A percentile compares a stretch with the other conserved stretches of the same genome.
Evolutionary conservation across 2,113 vertebrate genomes (phyloP).

Genomic region (Coryphaenoides rupestris): DNA sequence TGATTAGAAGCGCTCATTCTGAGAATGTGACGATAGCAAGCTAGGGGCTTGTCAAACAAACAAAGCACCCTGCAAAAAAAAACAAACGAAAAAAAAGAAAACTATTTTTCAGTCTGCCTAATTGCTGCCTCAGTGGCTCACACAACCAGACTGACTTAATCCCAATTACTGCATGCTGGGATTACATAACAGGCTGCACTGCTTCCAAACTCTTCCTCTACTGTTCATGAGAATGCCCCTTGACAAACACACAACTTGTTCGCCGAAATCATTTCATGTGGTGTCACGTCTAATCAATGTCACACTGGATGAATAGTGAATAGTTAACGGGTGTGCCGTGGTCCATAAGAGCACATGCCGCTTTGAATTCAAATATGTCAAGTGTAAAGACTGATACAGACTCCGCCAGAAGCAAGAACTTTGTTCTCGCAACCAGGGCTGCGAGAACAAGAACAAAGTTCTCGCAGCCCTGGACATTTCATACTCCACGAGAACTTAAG

Average conservation of each 20-base stretch:
- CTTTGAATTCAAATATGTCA: neutral
- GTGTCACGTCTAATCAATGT: neutral
- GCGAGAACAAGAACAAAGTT: too few species aligned
- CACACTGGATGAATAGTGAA: neutral
- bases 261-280: too few species aligned
- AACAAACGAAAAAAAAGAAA: conserved; percentile 23
- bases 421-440: too few species aligned
- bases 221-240: too few species aligned
- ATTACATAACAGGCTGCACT: conserved; percentile 14
- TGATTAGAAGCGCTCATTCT: conserved; percentile 5
- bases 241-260: too few species aligned
- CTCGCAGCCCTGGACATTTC: too few species aligned
- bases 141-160: conserved; percentile 23
- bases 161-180: conserved; percentile 27
- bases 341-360: neutral
- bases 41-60: conserved; percentile 20
- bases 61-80: conserved; percentile 15
- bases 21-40: conserved; percentile 14
- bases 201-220: conserved; percentile 8
- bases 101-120: conserved; percentile 31
- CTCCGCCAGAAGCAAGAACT: too few species aligned
- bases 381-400: neutral
- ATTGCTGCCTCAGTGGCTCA: conserved; percentile 34
- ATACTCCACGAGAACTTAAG: too few species aligned
- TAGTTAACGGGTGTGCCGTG: too few species aligned